These are phyloP conservation scores for Numida meleagris DNA, from an alignment of 2,113 vertebrate genomes.

Conservation along the genomic window DNA sequence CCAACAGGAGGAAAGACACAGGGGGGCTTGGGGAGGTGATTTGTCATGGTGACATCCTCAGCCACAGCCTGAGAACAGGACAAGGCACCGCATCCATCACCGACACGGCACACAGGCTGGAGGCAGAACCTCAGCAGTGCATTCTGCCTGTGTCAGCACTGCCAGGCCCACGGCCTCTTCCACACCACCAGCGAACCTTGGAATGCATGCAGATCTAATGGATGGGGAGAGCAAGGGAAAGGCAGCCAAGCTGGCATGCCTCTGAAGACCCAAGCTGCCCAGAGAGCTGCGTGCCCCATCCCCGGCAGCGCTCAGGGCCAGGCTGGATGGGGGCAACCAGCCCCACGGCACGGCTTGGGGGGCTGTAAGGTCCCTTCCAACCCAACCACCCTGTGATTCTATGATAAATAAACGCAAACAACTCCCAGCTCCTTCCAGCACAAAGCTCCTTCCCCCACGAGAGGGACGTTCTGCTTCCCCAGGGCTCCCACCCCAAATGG, in stretches of 20 bases:
- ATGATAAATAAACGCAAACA: too few relatives aligned
- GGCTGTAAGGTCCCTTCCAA: background rate
- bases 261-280: too few relatives aligned
- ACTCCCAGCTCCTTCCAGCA: background rate
- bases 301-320: background rate
- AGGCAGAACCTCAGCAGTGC: fast-evolving
- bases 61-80: fast-evolving
- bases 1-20: background rate
- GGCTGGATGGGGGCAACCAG: too few relatives aligned
- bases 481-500: background rate
- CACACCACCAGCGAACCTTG: fast-evolving
- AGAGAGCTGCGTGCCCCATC: background rate
- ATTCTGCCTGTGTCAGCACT: fast-evolving
- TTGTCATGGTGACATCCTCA: background rate
- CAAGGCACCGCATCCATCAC: fast-evolving
- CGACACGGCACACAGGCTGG: fast-evolving
- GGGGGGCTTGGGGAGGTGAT: background rate
- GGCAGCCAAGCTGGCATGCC: fast-evolving
- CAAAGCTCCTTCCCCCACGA: background rate
- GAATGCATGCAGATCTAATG: background rate
- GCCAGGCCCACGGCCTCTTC: fast-evolving
- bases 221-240: background rate
- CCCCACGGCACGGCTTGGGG: background rate
- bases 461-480: background rate
- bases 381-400: background rate